A percentile compares a stretch with the other conserved stretches of the same genome.
phyloP scores from a whole-genome alignment of 2,888 invertebrate species.

The Uropetala carovei region DNA sequence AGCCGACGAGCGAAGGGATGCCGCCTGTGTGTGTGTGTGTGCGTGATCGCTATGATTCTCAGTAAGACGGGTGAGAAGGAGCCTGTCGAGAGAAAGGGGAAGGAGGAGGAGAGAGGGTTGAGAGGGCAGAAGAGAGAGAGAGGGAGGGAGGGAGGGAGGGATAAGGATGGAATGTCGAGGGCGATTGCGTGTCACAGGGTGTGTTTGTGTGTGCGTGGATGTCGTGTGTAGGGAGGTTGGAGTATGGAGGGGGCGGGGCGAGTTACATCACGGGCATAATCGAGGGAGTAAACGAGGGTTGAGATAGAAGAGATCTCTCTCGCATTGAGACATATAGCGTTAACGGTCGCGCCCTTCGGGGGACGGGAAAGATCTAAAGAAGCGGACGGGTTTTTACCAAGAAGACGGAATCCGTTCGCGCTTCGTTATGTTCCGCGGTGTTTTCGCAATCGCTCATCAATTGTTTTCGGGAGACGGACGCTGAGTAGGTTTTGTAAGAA shows the following conservation, averaged over 20 bases:
- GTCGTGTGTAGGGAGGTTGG: background rate
- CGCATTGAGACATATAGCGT: background rate
- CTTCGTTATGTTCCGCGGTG: background rate
- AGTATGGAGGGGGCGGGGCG: background rate
- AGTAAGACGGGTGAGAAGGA: background rate
- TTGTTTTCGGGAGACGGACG: too few species aligned
- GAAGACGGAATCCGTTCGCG: background rate
- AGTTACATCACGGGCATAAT: background rate
- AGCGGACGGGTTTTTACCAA: background rate
- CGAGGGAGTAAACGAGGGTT: background rate
- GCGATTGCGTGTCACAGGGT: background rate
- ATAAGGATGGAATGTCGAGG: background rate
- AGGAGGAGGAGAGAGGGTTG: too few species aligned
- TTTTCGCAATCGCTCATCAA: too few species aligned
- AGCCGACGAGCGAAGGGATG: background rate
- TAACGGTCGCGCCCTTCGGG: background rate
- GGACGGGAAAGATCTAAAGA: background rate
- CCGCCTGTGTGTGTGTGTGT: background rate
- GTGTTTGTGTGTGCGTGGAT: background rate
- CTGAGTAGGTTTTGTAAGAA: too few species aligned
- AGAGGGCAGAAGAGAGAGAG: background rate
- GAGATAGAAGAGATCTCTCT: background rate
- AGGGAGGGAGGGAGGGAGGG: background rate
- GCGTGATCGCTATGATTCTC: background rate
- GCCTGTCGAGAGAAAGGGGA: too few species aligned